phyloP scores from a whole-genome alignment of 1,140 invertebrate species.

The Diachasma alloeum region DNA sequence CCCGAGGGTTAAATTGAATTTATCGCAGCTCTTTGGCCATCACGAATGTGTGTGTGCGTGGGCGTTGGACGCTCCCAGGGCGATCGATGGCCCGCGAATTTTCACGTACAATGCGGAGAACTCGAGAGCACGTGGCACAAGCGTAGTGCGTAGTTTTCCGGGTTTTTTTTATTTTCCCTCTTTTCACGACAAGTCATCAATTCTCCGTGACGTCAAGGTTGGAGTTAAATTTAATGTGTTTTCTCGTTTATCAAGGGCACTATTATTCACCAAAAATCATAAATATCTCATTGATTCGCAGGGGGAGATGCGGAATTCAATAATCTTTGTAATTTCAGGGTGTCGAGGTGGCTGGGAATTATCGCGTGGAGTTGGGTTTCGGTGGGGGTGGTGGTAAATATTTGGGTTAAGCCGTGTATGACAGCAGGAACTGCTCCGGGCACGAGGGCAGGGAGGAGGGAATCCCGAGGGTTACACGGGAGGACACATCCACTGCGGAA shows the following conservation, averaged over 20 bases:
- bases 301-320: background rate
- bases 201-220: constrained; percentile 10
- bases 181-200: constrained; percentile 2
- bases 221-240: constrained; percentile 38
- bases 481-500: no score
- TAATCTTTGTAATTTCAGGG: background rate
- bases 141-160: constrained; percentile 9
- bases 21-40: background rate
- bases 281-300: background rate
- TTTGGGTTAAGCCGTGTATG: constrained; percentile 52
- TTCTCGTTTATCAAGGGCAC: constrained; percentile 33
- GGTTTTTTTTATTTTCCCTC: background rate
- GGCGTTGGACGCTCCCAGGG: constrained; percentile 35
- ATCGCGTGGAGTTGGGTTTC: background rate
- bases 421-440: constrained; percentile 27
- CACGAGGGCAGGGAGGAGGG: background rate
- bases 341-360: background rate
- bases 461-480: background rate
- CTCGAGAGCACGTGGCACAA: constrained; percentile 14
- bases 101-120: constrained; percentile 40
- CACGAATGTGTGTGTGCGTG: background rate
- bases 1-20: background rate
- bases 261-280: constrained; percentile 21
- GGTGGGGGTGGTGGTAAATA: constrained; percentile 30
- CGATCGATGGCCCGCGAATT: constrained; percentile 60